phyloP scores from a whole-genome alignment of 2,888 invertebrate species.

The Lasioglossum zephyrum region DNA sequence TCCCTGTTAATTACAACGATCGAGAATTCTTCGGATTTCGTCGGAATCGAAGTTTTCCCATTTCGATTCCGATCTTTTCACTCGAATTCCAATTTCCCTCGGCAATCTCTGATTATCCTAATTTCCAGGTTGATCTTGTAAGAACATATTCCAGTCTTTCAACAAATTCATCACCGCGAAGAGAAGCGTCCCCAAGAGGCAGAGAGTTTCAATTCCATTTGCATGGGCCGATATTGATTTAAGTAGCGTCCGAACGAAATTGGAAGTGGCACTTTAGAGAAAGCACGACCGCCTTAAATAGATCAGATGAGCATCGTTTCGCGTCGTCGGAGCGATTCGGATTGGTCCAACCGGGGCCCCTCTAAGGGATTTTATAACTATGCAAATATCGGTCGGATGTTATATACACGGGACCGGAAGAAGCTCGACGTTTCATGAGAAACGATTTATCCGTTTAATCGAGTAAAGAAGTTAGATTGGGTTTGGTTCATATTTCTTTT shows the following conservation, averaged over 20 bases:
- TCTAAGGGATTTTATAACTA: constrained; percentile 19
- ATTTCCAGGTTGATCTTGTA: not conserved
- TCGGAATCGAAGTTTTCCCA: not conserved
- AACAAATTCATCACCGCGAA: not conserved
- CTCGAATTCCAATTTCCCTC: not conserved
- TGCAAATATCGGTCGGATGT: constrained; percentile 26
- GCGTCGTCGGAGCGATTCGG: not conserved
- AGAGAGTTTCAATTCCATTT: constrained; percentile 15
- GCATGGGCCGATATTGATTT: constrained; percentile 20
- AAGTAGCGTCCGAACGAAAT: constrained; percentile 26
- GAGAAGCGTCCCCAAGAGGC: constrained; percentile 6
- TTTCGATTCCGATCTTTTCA: not conserved
- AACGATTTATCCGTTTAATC: constrained; percentile 49
- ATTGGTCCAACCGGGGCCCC: not conserved
- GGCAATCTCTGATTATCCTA: not conserved
- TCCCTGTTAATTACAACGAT: not conserved
- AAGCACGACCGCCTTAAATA: constrained; percentile 14
- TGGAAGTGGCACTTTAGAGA: constrained; percentile 5
- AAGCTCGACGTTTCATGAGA: constrained; percentile 12
- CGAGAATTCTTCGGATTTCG: not conserved
- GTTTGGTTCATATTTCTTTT: constrained; percentile 41
- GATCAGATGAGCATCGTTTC: constrained; percentile 35
- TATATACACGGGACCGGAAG: not conserved
- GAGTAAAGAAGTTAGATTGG: constrained; percentile 46
- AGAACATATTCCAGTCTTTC: not conserved